Evolutionary conservation across 2,113 vertebrate genomes (phyloP), one percentile per base, ranked within the genome.

Genomic region (Spea bombifrons): DNA sequence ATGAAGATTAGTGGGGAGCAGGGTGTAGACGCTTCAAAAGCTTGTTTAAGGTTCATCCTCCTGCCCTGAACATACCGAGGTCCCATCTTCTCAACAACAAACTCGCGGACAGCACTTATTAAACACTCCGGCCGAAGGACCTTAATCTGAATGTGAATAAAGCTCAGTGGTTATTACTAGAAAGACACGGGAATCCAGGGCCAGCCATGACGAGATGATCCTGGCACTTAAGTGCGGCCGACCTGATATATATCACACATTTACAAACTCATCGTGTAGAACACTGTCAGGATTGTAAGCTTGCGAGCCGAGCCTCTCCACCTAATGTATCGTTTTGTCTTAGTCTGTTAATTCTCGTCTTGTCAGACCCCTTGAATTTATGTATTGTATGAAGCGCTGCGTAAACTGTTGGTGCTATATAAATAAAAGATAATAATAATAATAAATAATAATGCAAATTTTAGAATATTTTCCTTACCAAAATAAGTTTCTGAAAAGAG

Each of bases 401-500:
- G 30, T 30, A 30, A 30, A 30, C 30, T 30, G 30, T 30, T 30
- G 30, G 30, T 30, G 5, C n/a, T 7, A 61, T 13, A 13, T 61
- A 2, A n/a, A 13, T 61, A 15, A 61, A n/a, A 10, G 1, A 61
- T 13, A 61, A 61, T 5, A 12, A 61, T 59, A 13, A 5, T 59
- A 59, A 7, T 59, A 7, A 4, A 15, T 59, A 5, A 59, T n/a
- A 61, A 12, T 12, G 15, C 8, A 30, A 64, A 64, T 17, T 17
- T 16, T 7, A 8, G 10, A 45, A 46, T 30, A 48, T 7, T 7
- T 8, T 76, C 76, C 88, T 87, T 85, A 90, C 90, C 88, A 92
- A 83, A 68, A 87, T 87, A 75, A 92, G 88, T 81, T 84, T 90
- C 83, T 90, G 89, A 80, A 92, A 92, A 59, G 84, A 48, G 71